phyloP scores from a whole-genome alignment of 2,888 invertebrate species.

The Drosophila sordidula region DNA sequence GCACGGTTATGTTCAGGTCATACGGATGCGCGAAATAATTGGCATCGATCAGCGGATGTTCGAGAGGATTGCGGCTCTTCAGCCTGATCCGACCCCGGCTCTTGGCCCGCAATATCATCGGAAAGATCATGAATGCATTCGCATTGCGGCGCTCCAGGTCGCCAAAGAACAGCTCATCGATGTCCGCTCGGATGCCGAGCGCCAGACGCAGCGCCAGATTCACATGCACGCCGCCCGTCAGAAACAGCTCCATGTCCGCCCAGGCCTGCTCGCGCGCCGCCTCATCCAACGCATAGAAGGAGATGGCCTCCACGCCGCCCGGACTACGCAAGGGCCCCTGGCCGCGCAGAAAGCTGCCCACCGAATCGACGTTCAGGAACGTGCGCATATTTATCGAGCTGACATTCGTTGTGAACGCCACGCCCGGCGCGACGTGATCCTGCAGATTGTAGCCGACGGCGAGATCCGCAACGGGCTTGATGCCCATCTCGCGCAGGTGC shows the following conservation, averaged over 20 bases:
- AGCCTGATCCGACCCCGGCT: slow-evolving; percentile 89
- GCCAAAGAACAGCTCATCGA: slow-evolving; percentile 85
- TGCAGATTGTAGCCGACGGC: slow-evolving; percentile 88
- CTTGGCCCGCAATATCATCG: slow-evolving; percentile 88
- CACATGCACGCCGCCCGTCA: slow-evolving; percentile 86
- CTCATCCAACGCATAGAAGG: slow-evolving; percentile 87
- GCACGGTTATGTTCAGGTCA: slow-evolving; percentile 88
- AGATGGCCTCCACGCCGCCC: slow-evolving; percentile 88
- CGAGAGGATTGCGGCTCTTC: slow-evolving; percentile 87
- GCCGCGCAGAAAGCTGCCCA: slow-evolving; percentile 60
- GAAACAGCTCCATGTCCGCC: slow-evolving; percentile 90
- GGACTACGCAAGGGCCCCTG: slow-evolving; percentile 85
- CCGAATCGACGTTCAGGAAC: slow-evolving; percentile 53
- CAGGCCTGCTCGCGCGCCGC: slow-evolving; percentile 67
- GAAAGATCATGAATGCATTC: slow-evolving; percentile 87
- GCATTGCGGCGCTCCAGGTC: slow-evolving; percentile 66
- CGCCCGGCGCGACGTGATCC: slow-evolving; percentile 88
- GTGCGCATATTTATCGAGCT: slow-evolving; percentile 65
- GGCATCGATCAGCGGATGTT: slow-evolving; percentile 89
- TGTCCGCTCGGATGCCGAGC: slow-evolving; percentile 84
- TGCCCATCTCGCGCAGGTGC: slow-evolving; percentile 86
- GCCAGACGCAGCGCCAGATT: slow-evolving; percentile 74
- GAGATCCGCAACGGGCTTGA: slow-evolving; percentile 87
- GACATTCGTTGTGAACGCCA: slow-evolving; percentile 87
- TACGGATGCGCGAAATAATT: slow-evolving; percentile 88